Base-by-base conservation (phyloP, 1,140 invertebrate species). In the Heliconius eleuchia region DNA sequence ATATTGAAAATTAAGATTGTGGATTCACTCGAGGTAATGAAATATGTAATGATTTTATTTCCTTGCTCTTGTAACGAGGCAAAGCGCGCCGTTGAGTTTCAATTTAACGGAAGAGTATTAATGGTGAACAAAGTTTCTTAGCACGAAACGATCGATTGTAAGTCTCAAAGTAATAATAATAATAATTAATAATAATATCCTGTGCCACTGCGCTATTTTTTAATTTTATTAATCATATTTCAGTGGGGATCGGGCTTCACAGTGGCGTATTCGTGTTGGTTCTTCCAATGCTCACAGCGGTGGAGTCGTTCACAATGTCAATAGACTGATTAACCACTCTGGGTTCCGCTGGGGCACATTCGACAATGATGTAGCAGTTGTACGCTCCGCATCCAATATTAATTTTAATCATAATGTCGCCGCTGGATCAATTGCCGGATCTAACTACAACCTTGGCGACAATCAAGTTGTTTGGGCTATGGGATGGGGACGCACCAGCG, bases 301-400 rank as follows among this genome's bases (percentile, higher is more conserved):
- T 39, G 89, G 89, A 37, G 16, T 76, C 8, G 74, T 89, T 4
- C 78, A 83, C 52, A 84, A 72, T 52, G 46, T 71, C 37, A 75
- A 46, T 34, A 73, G 55, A 0, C 78, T 92, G 6, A 82, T 86
- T 11, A 76, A 83, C 9, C 86, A 91, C 70, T 78, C 83, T 1
- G 66, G 73, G 1, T 91, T 82, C 76, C 76, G 82, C 4, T 3
- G 6, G n/a, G 1, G 80, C 76, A 19, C 16, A 0, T 6, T 19
- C 81, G 92, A 96, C 76, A 95, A 96, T 79, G 96, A 97, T 74
- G 95, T 97, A 18, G 95, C 95, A 0, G 74, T 97, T 6, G n/a
- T 89, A 27, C 95, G 77, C 71, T 87, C 93, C 11, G 57, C 86
- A 3, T 73, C 78, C 1, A 27, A 83, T 0, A 83, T 94, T 7